A percentile compares a stretch with the other conserved stretches of the same genome.
Conservation (phyloP, 2,797 vertebrate genomes). For the Echeneis naucrates region DNA sequence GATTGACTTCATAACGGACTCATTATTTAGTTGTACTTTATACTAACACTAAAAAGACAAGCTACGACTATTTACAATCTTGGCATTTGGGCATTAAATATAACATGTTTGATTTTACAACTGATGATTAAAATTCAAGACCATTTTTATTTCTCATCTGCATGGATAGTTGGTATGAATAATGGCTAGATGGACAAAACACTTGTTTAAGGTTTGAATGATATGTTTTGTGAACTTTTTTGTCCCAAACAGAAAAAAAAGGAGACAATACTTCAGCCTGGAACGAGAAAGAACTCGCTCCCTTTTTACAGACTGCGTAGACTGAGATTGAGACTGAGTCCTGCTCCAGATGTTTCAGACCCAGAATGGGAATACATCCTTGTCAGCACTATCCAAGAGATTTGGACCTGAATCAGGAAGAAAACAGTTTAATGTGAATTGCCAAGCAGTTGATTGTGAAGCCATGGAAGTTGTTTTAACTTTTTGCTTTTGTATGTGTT, state of each 20-base stretch:
- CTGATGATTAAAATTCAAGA: too few species aligned
- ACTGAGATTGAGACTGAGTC: background rate
- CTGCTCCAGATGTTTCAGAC: conserved; percentile 2
- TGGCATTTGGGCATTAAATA: background rate
- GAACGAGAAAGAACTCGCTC: conserved; percentile 47
- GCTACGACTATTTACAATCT: background rate
- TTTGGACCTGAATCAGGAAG: conserved; percentile 15
- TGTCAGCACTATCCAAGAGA: background rate
- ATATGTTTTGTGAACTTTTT: conserved; percentile 20
- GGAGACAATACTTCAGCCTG: background rate
- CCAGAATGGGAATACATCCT: background rate
- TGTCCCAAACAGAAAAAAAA: conserved; percentile 53
- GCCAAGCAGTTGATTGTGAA: conserved; percentile 10
- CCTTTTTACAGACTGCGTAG: conserved; percentile 51
- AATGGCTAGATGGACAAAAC: background rate
- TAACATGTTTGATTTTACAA: background rate
- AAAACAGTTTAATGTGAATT: conserved; percentile 34
- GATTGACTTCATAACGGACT: conserved; percentile 11
- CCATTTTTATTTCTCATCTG: too few species aligned
- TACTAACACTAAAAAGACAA: background rate
- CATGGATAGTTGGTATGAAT: too few species aligned
- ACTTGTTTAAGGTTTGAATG: background rate
- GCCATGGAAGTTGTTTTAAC: conserved; percentile 7
- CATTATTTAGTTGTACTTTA: background rate
- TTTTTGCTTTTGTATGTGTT: background rate